Evolutionary conservation across 2,113 vertebrate genomes (phyloP).

Genomic region (Leptobrachium leishanense): DNA sequence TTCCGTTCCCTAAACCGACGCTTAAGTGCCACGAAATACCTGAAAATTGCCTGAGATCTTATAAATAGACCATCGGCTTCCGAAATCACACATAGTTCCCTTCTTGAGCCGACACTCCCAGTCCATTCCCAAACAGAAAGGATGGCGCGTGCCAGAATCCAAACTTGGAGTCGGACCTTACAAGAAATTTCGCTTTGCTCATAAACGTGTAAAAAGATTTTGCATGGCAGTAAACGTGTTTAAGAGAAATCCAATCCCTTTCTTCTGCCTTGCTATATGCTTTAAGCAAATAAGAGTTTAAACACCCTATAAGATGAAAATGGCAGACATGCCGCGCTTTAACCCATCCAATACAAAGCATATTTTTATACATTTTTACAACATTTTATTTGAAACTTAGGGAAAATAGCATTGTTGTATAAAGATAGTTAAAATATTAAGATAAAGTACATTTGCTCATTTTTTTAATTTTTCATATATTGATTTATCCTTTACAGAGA

Average conservation of each 20-base stretch:
- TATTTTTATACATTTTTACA: too few species aligned
- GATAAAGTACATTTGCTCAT: too few species aligned
- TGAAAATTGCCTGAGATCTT: slow-evolving; percentile 46
- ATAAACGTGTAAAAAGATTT: slow-evolving; percentile 46
- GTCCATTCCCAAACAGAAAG: slow-evolving; percentile 35
- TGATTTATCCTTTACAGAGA: too few species aligned
- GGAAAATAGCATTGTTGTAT: too few species aligned
- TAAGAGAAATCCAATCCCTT: slow-evolving; percentile 30
- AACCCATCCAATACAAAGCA: too few species aligned
- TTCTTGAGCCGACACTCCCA: slow-evolving; percentile 41
- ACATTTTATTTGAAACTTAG: too few species aligned
- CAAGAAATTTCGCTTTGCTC: slow-evolving; percentile 35
- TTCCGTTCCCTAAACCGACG: slow-evolving; percentile 44
- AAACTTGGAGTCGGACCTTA: slow-evolving; percentile 22
- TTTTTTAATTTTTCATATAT: too few species aligned
- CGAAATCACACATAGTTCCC: slow-evolving; percentile 48
- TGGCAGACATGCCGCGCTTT: background rate
- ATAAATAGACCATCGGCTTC: slow-evolving; percentile 47
- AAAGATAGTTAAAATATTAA: too few species aligned
- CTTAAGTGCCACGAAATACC: slow-evolving; percentile 48
- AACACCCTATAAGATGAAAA: background rate
- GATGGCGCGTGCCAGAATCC: slow-evolving; percentile 12
- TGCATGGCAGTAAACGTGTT: slow-evolving; percentile 26
- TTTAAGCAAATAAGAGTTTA: background rate
- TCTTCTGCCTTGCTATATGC: slow-evolving; percentile 13